phyloP scores from a whole-genome alignment of 2,888 invertebrate genomes.

The Blomia tropicalis region DNA sequence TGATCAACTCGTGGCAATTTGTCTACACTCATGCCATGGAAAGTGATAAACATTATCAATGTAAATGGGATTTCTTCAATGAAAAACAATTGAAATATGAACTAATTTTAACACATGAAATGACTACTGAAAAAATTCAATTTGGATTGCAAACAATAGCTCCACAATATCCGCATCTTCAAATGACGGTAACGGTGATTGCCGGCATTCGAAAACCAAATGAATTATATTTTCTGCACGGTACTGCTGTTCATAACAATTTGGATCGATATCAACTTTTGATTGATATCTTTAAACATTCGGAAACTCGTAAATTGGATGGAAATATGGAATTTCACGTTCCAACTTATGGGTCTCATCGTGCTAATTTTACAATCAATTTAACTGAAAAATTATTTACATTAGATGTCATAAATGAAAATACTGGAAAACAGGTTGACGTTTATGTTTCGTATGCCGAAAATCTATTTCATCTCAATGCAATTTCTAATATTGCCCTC shows the following conservation, averaged over 20 bases:
- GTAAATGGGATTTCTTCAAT: neutral
- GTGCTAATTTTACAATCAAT: neutral
- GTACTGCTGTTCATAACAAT: neutral
- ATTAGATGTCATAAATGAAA: neutral
- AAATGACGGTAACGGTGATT: neutral
- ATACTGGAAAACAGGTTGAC: conserved; percentile 14
- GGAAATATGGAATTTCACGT: neutral
- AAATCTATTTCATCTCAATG: neutral
- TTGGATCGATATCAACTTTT: neutral
- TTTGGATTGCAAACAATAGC: neutral
- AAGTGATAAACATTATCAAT: neutral
- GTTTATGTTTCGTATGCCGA: neutral
- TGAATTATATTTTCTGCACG: neutral
- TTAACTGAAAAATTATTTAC: neutral
- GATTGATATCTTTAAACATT: neutral
- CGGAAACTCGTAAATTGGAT: neutral
- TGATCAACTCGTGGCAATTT: neutral
- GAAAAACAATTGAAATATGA: neutral
- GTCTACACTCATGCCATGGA: neutral
- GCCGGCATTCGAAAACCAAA: neutral
- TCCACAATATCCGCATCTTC: neutral
- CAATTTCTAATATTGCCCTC: neutral
- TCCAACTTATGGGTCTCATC: neutral
- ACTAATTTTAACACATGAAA: neutral
- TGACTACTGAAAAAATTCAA: neutral